Conservation (phyloP, 2,113 vertebrate species). For the Eudorcas thomsonii region DNA sequence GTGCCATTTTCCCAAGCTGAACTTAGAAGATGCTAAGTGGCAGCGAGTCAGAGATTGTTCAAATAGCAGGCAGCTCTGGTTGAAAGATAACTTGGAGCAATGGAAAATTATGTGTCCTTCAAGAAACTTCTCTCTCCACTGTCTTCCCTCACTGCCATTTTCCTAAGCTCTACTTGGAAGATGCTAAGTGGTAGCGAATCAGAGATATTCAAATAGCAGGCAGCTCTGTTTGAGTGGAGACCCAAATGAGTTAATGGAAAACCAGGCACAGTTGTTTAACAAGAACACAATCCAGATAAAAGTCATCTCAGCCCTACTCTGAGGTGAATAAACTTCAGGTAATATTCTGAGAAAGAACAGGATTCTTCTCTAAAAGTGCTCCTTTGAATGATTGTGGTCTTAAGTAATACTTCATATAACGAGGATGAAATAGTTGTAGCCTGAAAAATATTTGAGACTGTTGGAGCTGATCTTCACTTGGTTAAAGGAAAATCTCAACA, state of each 20-base stretch:
- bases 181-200: not conserved
- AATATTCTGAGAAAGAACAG: not conserved
- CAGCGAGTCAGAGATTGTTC: not conserved
- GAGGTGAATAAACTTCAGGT: not conserved
- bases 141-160: not conserved
- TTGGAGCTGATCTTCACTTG: not conserved
- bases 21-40: not conserved
- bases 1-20: not conserved
- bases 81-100: not conserved
- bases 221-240: not conserved
- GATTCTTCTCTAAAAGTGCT: not conserved
- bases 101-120: not conserved
- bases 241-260: not conserved
- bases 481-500: not conserved
- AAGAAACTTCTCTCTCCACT: not conserved
- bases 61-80: not conserved
- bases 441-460: not conserved
- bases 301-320: not conserved
- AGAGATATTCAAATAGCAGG: not conserved
- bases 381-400: not conserved
- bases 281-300: slow-evolving; percentile 15
- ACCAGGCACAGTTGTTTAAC: not conserved
- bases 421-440: not conserved
- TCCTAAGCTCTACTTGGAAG: not conserved
- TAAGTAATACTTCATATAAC: not conserved